Base-by-base conservation (phyloP, 2,113 vertebrate genomes). In the Megaptera novaeangliae region DNA sequence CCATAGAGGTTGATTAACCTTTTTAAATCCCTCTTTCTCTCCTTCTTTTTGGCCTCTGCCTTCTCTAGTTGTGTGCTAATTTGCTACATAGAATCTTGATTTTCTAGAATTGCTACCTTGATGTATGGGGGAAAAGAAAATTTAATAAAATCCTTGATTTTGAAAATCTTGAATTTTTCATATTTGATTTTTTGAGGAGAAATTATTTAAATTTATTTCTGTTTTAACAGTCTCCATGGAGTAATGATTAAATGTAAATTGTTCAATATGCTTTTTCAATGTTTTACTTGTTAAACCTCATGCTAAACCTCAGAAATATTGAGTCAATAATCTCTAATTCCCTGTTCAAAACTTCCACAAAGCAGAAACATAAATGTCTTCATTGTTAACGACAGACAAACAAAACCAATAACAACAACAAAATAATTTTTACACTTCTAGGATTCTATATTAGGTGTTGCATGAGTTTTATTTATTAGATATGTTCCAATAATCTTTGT, bases 121-220 rank as follows among this genome's bases (percentile, higher is more conserved):
- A 1, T 46, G 8, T 80, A 39, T 18, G 5, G 5, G 7, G 57
- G 14, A 6, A 80, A 92, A 80, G 15, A 75, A 63, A 93, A 72
- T 52, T 61, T 57, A 77, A 55, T 77, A 83, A 88, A 77, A 88
- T 3, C 17, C 3, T 63, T 80, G n/a, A 88, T 61, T 81, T 95
- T 93, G 20, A 39, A 95, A 84, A 82, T 57, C 7, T 78, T 74
- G 25, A 61, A 9, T 59, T 36, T 88, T 92, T 89, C 5, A 41
- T 39, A n/a, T 86, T 93, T 61, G 20, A 44, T 75, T 81, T 89
- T 74, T 94, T 88, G 25, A 34, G 27, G n/a, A 39, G 10, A 81
- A 97, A 91, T 71, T 4, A 69, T 36, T 92, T 96, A 63, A 20
- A 64, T 91, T 90, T 74, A 46, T 66, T 59, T 87, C 63, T 95